phyloP scores from a whole-genome alignment of 2,113 vertebrate genomes.

The Malurus alboscapulatus region DNA sequence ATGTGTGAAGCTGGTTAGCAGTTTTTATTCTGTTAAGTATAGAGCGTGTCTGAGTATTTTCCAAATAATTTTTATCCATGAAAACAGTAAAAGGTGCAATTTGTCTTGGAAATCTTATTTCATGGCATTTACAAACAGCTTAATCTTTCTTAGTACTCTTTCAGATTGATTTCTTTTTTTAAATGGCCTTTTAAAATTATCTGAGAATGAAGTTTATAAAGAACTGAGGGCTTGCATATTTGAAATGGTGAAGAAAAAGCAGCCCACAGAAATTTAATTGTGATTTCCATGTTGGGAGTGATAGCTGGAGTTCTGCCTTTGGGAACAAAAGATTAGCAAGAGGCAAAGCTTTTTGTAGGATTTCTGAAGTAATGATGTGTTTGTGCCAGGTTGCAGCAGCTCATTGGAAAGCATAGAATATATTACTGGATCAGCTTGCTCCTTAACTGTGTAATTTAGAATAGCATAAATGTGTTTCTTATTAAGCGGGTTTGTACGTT shows the following conservation, averaged over 20 bases:
- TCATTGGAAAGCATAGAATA: slow-evolving; percentile 45
- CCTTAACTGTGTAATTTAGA: not conserved
- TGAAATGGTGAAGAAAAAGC: slow-evolving; percentile 36
- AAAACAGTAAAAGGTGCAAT: not conserved
- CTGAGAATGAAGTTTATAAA: slow-evolving; percentile 10
- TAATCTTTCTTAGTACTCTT: not conserved
- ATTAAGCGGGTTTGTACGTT: slow-evolving; percentile 7
- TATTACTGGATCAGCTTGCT: slow-evolving; percentile 39
- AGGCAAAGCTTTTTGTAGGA: not conserved
- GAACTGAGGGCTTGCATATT: not conserved
- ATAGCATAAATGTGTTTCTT: slow-evolving; percentile 57
- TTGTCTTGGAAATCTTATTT: not conserved
- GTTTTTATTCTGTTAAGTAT: not conserved
- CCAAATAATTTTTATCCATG: not conserved
- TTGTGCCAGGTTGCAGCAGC: slow-evolving; percentile 39
- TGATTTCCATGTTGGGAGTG: not conserved
- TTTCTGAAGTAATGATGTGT: slow-evolving; percentile 28
- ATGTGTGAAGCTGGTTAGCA: not conserved
- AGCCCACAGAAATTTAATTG: not conserved
- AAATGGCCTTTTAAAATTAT: slow-evolving; percentile 36
- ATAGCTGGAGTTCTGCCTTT: not conserved
- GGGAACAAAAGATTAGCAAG: not conserved
- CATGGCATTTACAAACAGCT: not conserved
- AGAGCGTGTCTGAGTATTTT: not conserved
- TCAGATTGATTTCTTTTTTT: not conserved